Base-by-base conservation (phyloP, 2,888 invertebrate genomes). In the Epiblema foenella region DNA sequence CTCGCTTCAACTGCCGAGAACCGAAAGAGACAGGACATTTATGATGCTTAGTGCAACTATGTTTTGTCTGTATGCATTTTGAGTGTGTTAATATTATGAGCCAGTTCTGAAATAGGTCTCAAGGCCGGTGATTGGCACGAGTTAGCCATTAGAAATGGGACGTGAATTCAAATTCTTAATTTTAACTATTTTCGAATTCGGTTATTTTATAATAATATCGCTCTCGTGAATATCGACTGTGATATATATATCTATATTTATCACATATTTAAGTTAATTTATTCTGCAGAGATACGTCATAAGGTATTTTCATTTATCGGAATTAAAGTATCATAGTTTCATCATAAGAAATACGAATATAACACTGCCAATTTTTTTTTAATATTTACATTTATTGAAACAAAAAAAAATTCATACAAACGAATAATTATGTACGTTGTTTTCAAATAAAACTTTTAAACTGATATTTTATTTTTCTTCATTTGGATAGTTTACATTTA, bases 41-140 rank as follows among this genome's bases (percentile, higher is more conserved):
- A 37, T 37, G 52, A 64, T 52, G 29, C 46, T 46, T 20, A 62
- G 2, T 71, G 71, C 71, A 67, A 56, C 71, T 71, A 66, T 71
- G 39, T 67, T 71, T 56, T 71, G 54, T 71, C 71, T 67, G 62
- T 71, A 71, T 71, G 71, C 71, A 62, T 67, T 69, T 71, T 70
- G 65, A 67, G 62, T 56, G 70, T 67, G 62, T 66, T 71, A 67
- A 67, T 37, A 71, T 71, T 62, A 67, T 67, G 62, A 71, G 67
- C 67, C 71, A 49, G 71, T 62, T 71, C 74, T 72, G 72, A 72
- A 74, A 72, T 66, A 69, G 72, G 64, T 52, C 63, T 68, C 72
- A 74, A 74, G 74, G 74, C 74, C 74, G 49, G 72, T 51, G 72
- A 72, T 72, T 72, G 72, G 66, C 54, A 54, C 63, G 69, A 64